Percentiles rank a stretch among this genome's conserved stretches.
These are phyloP conservation scores for Agonopterix subpropinquella DNA, from an alignment of 2,888 invertebrate genomes.

Conservation along the genomic window DNA sequence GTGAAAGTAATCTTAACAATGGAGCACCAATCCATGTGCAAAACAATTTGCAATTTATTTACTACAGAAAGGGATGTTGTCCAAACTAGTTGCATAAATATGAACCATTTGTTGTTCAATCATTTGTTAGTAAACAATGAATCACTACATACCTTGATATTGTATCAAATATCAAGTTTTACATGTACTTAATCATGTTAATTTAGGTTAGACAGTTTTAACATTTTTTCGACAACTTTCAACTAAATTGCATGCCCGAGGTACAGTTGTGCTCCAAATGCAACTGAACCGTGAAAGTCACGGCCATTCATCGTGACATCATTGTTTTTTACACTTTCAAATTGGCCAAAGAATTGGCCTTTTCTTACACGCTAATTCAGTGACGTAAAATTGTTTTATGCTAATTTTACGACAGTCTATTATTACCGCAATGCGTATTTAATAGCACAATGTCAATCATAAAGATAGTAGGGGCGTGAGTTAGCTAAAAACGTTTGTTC, in stretches of 20 bases:
- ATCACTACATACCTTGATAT: slow-evolving; percentile 15
- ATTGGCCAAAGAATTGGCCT: slow-evolving; percentile 38
- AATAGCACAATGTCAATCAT: slow-evolving; percentile 24
- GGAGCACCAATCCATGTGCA: no score
- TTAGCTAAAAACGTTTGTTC: slow-evolving; percentile 25
- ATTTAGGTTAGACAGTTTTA: slow-evolving; percentile 23
- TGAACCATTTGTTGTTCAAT: background rate
- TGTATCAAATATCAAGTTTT: no score
- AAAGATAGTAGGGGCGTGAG: slow-evolving; percentile 28
- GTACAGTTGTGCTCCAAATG: slow-evolving; percentile 69
- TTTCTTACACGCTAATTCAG: slow-evolving; percentile 10
- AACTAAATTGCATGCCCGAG: slow-evolving; percentile 51
- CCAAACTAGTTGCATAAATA: no score
- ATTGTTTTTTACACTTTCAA: slow-evolving; percentile 65
- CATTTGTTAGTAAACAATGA: slow-evolving; percentile 24
- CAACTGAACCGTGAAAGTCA: slow-evolving; percentile 75
- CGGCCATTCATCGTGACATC: slow-evolving; percentile 68
- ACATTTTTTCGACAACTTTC: slow-evolving; percentile 61
- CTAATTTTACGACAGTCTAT: slow-evolving; percentile 7
- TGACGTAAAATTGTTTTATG: slow-evolving; percentile 4
- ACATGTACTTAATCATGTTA: background rate
- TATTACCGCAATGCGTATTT: slow-evolving; percentile 11
- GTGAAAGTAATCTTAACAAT: no score
- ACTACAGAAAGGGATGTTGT: no score
- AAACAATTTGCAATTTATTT: no score